Evolutionary conservation across 2,113 vertebrate species (phyloP).

Genomic region (Chloebia gouldiae): DNA sequence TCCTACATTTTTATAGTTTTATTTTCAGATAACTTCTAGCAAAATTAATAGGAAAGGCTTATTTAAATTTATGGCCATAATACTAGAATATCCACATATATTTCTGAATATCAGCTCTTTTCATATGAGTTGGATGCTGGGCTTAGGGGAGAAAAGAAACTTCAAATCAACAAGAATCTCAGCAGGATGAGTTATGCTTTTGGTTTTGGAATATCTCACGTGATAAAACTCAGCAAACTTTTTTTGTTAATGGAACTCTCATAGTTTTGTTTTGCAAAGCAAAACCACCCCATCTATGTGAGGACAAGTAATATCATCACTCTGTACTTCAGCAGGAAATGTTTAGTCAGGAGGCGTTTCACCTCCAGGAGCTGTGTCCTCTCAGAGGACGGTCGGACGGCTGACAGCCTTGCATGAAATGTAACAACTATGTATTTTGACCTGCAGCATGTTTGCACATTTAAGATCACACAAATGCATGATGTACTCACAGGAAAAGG

Average conservation of each 20-base stretch:
- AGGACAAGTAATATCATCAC: background rate
- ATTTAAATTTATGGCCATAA: background rate
- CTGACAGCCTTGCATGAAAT: background rate
- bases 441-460: constrained; percentile 36
- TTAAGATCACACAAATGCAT: constrained; percentile 1
- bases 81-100: background rate
- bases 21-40: background rate
- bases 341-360: background rate
- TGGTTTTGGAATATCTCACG: background rate
- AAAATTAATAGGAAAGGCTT: background rate
- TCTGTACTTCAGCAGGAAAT: background rate
- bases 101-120: background rate
- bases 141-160: background rate
- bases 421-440: background rate
- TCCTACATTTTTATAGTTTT: background rate
- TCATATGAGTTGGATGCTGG: background rate
- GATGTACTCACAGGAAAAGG: constrained; percentile 28
- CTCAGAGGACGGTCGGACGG: accelerated
- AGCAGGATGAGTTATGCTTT: background rate
- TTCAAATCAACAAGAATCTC: background rate
- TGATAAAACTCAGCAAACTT: background rate
- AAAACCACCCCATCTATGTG: background rate
- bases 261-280: background rate
- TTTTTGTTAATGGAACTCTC: background rate
- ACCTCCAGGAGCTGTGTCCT: background rate